Base-by-base conservation (phyloP, 2,797 vertebrate genomes). In the Sitta carolinensis region DNA sequence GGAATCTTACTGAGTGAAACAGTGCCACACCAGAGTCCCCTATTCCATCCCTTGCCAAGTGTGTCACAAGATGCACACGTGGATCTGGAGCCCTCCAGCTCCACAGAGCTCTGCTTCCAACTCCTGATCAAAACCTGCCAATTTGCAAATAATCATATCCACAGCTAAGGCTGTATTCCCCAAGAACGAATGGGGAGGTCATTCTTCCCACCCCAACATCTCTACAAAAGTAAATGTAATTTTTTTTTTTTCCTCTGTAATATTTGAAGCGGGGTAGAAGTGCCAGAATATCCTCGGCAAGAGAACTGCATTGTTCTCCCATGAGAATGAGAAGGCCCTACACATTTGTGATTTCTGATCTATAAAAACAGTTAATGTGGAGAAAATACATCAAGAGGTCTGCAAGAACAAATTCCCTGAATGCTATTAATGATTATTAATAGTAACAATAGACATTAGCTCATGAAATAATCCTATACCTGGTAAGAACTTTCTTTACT, bases 51-150 rank as follows among this genome's bases (percentile, higher is more conserved):
- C 59, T 34, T 20, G 23, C 38, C 64, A 89, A 79, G 16, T 0
- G 0, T 0, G 0, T 11, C 34, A 52, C 16, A 30, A 48, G 19
- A 43, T 16, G 40, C 13, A 64, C 40, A 38, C 42, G 14, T 4
- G 3, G 26, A 63, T 34, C 45, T 48, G 50, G 11, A 80, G 50
- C 48, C 38, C 52, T 25, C 23, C 29, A 69, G 32, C 58, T 47
- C 15, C 0, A 36, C 1, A 76, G 68, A 55, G 22, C 14, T 66
- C 34, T 76, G 43, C 52, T 79, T 19, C 78, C 20, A 45, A n/a
- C 15, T 54, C 15, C n/a, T 59, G 36, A 88, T 25, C 43, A 66
- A 70, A 54, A 57, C 13, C 13, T 55, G 16, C 16, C 27, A 36
- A 76, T 63, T 66, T 59, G 25, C 27, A 93, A 82, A 69, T 20